Evolutionary conservation across 2,113 vertebrate species (phyloP).

Genomic region (Scatophagus argus): DNA sequence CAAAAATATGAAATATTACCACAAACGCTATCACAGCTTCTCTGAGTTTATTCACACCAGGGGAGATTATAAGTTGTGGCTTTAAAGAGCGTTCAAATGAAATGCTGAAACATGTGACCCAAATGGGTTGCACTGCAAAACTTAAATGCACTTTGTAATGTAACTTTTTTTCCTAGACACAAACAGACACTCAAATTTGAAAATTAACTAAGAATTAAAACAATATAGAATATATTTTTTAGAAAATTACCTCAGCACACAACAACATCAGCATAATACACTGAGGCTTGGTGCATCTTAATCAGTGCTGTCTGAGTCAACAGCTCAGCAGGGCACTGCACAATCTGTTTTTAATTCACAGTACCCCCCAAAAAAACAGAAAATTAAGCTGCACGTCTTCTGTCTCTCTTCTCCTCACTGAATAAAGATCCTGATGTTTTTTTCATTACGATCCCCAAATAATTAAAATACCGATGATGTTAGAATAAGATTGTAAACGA

Average conservation of each 20-base stretch:
- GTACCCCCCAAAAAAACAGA: no score
- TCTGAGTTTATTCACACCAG: constrained; percentile 18
- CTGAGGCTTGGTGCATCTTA: background rate
- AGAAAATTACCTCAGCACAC: background rate
- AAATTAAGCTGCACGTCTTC: background rate
- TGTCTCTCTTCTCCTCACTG: background rate
- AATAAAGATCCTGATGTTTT: background rate
- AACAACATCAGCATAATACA: background rate
- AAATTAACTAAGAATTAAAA: background rate
- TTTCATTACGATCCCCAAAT: background rate
- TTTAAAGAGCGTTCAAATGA: constrained; percentile 4
- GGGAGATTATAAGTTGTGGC: constrained; percentile 21
- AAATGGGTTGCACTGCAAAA: background rate
- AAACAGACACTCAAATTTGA: background rate
- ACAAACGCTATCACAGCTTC: constrained; percentile 23
- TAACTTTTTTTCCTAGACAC: background rate
- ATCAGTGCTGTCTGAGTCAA: background rate
- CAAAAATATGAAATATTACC: constrained; percentile 13
- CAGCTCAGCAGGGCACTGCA: background rate
- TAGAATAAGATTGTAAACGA: background rate
- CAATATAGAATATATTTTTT: background rate
- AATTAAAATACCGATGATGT: background rate
- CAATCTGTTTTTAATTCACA: background rate
- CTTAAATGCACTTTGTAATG: no score
- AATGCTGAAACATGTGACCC: background rate